Percentiles rank a stretch among this genome's conserved stretches.
phyloP scores from a whole-genome alignment of 2,797 vertebrate species.

The Macroramphosus scolopax region DNA sequence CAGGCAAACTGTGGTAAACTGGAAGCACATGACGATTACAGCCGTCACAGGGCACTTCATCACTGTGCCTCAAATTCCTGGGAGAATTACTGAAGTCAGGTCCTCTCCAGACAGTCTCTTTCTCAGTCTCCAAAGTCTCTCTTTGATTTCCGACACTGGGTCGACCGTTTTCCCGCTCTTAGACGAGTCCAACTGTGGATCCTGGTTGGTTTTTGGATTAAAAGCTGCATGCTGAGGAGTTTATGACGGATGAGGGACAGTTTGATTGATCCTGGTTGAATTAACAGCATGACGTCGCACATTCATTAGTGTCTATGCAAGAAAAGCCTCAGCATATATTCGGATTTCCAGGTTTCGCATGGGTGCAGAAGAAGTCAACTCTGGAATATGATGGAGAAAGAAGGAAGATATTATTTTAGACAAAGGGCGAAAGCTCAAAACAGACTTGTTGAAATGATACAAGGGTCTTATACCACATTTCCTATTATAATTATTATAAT shows the following conservation, averaged over 20 bases:
- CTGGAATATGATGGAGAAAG: no score
- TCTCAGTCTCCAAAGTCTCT: no score
- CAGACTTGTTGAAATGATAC: no score
- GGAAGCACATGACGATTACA: constrained; percentile 28
- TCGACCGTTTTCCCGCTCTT: constrained; percentile 13
- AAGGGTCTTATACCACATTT: no score
- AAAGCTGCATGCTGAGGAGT: constrained; percentile 54
- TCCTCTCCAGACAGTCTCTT: constrained; percentile 26
- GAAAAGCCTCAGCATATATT: no score
- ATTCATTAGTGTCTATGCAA: no score
- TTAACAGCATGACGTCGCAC: no score
- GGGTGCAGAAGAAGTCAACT: no score
- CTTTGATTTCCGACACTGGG: constrained; percentile 21
- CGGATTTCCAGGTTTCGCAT: no score
- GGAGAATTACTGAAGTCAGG: constrained; percentile 20
- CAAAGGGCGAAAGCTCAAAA: no score
- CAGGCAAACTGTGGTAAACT: no score
- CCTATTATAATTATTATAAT: not conserved
- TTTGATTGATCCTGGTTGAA: constrained; percentile 26
- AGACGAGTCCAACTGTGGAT: constrained; percentile 15
- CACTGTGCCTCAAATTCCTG: constrained; percentile 14
- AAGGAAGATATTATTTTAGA: no score
- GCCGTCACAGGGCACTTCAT: constrained; percentile 16
- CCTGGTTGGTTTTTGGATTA: constrained; percentile 46
- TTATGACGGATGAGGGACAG: constrained; percentile 21